Evolutionary conservation across 2,113 vertebrate genomes (phyloP), one percentile per base, ranked within the genome.

Genomic region (Neolamprologus fasciatus): DNA sequence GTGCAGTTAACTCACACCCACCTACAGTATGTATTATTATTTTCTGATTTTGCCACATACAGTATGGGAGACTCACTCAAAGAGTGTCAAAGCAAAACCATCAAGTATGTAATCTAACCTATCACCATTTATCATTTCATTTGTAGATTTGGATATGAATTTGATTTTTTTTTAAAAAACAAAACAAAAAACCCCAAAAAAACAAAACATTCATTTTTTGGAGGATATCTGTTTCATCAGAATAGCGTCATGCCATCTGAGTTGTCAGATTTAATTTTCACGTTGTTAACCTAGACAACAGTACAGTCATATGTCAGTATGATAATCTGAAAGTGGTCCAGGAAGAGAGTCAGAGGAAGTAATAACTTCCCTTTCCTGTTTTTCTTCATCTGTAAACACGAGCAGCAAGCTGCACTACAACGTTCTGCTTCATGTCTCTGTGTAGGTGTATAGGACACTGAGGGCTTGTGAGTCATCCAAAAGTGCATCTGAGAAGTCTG

Each of bases 401-500:
- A 81, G 81, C 80, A 66, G 35, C 53, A 35, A 86, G 57, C 89
- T 87, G 40, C 73, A 85, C 31, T 80, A 45, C 68, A 53, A n/a
- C 19, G 19, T 26, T 79, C 50, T 28, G 85, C 83, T 84, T 87
- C 87, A 42, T 89, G 90, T 79, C 45, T 79, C 11, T 86, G 66
- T 86, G 91, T 90, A 71, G 92, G 85, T 71, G 88, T 87, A 21
- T 23, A 35, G 68, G 82, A 80, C 61, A 71, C 85, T 84, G 66
- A 89, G 87, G 87, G 81, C 73, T 87, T 61, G 26, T 94, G 92
- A 94, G 81, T 92, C 93, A 94, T 90, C 89, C 88, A 50, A 63
- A 81, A 85, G 84, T 89, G 86, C 91, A 90, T 92, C 87, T 82
- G 90, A 95, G 86, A 89, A 78, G 86, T 76, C 86, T 81, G 86